A percentile compares a stretch with the other conserved stretches of the same genome.
These are phyloP conservation scores for Drosophila santomea DNA, from an alignment of 1,140 invertebrate species.

Conservation along the genomic window DNA sequence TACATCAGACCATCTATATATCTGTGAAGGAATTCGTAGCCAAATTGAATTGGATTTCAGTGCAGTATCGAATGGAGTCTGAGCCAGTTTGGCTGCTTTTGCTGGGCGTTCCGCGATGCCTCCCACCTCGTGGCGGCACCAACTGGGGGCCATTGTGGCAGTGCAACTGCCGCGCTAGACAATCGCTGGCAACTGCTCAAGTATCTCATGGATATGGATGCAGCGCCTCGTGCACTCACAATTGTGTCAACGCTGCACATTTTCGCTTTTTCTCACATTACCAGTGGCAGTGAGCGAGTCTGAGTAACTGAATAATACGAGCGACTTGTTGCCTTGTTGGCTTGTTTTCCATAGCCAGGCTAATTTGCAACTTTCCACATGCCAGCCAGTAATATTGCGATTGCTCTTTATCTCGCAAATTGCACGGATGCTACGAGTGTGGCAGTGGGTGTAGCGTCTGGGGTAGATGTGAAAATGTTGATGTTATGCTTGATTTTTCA, in stretches of 20 bases:
- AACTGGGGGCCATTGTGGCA: constrained; percentile 20
- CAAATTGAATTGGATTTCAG: constrained; percentile 18
- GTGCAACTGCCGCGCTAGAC: constrained; percentile 26
- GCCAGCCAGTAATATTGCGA: constrained; percentile 1
- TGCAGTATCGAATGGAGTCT: constrained; percentile 1
- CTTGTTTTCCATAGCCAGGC: constrained; percentile 56
- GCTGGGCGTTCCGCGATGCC: constrained; percentile 13
- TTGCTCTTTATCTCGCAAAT: constrained; percentile 9
- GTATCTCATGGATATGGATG: constrained; percentile 44
- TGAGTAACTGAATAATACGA: constrained; percentile 48
- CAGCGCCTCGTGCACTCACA: constrained; percentile 30
- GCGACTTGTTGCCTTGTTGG: constrained; percentile 56
- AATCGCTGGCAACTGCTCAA: constrained; percentile 37
- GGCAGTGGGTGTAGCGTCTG: constrained; percentile 11
- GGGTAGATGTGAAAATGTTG: constrained; percentile 40
- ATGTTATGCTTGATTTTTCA: constrained; percentile 67
- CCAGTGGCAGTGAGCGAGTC: constrained; percentile 12
- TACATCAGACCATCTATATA: background rate
- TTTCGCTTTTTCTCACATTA: constrained; percentile 67
- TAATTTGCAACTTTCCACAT: constrained; percentile 64
- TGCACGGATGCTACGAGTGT: background rate
- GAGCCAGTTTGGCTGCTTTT: background rate
- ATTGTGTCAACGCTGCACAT: constrained; percentile 71
- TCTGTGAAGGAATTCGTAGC: constrained; percentile 6
- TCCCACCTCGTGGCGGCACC: constrained; percentile 22